Evolutionary conservation across 1,140 invertebrate species (phyloP).

Genomic region (Oedothorax gibbosus): DNA sequence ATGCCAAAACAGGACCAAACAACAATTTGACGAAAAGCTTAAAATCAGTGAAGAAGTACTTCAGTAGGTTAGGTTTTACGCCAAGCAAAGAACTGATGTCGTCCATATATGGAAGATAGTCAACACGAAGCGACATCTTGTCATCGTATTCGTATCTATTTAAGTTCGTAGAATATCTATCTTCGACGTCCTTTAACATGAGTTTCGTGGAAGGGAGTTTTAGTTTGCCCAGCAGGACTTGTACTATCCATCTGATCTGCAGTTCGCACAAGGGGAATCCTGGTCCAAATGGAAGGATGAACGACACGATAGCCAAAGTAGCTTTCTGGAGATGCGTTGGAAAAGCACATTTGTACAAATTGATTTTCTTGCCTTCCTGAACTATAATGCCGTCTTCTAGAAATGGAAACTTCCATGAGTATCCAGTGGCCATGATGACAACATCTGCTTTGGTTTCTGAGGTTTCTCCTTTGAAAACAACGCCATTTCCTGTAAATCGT

Average conservation of each 20-base stretch:
- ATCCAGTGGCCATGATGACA: slow-evolving; percentile 69
- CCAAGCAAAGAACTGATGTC: slow-evolving; percentile 66
- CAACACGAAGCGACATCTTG: slow-evolving; percentile 13
- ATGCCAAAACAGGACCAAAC: slow-evolving; percentile 67
- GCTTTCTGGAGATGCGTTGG: slow-evolving; percentile 65
- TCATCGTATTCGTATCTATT: slow-evolving; percentile 51
- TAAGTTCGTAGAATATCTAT: slow-evolving; percentile 40
- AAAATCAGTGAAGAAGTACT: slow-evolving; percentile 66
- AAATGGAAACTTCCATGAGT: slow-evolving; percentile 68
- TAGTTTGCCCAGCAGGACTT: slow-evolving; percentile 57
- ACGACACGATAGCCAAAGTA: slow-evolving; percentile 71
- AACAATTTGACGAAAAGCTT: slow-evolving; percentile 64
- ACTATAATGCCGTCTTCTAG: slow-evolving; percentile 61
- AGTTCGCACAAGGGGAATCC: slow-evolving; percentile 72
- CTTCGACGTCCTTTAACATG: slow-evolving; percentile 57
- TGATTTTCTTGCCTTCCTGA: slow-evolving; percentile 66
- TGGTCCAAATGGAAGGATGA: slow-evolving; percentile 71
- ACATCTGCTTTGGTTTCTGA: slow-evolving; percentile 63
- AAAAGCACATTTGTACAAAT: slow-evolving; percentile 70
- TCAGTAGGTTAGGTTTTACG: slow-evolving; percentile 66
- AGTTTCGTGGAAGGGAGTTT: slow-evolving; percentile 48
- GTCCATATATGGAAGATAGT: slow-evolving; percentile 67
- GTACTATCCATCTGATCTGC: slow-evolving; percentile 62
- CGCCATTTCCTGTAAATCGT: slow-evolving; percentile 65
- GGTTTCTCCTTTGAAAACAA: slow-evolving; percentile 66